Conservation (phyloP, 2,888 invertebrate species). For the Troides helena region DNA sequence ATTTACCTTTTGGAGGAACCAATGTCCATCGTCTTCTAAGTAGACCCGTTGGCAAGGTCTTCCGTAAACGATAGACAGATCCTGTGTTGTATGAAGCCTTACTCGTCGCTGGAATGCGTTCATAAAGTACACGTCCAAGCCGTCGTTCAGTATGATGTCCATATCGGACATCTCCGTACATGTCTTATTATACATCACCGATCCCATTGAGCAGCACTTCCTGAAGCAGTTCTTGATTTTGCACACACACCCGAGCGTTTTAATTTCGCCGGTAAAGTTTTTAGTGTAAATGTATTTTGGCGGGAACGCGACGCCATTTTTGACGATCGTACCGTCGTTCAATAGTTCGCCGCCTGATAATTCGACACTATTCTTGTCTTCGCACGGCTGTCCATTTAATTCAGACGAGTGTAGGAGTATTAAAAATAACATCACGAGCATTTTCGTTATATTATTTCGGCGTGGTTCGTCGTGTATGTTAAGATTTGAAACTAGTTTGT, state of each 20-base stretch:
- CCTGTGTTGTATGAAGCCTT: slow-evolving; percentile 33
- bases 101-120: slow-evolving; percentile 41
- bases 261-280: slow-evolving; percentile 47
- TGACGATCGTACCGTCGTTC: slow-evolving; percentile 41
- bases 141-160: slow-evolving; percentile 45
- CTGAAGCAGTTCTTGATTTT: slow-evolving; percentile 51
- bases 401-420: slow-evolving; percentile 36
- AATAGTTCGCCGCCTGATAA: slow-evolving; percentile 41
- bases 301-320: slow-evolving; percentile 49
- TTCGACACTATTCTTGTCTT: slow-evolving; percentile 50
- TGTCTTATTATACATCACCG: slow-evolving; percentile 31
- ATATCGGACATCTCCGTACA: slow-evolving; percentile 42
- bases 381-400: slow-evolving; percentile 46
- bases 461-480: neutral
- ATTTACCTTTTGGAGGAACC: slow-evolving; percentile 60
- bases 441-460: slow-evolving; percentile 35
- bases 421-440: slow-evolving; percentile 38
- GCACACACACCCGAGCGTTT: slow-evolving; percentile 59
- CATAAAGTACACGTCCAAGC: slow-evolving; percentile 45
- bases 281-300: slow-evolving; percentile 48
- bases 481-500: slow-evolving; percentile 22
- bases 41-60: slow-evolving; percentile 44
- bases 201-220: slow-evolving; percentile 63
- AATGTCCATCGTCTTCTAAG: slow-evolving; percentile 41
- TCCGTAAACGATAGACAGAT: slow-evolving; percentile 45